Evolutionary conservation across 1,140 invertebrate species (phyloP).

Genomic region (Pentalonia nigronervosa): DNA sequence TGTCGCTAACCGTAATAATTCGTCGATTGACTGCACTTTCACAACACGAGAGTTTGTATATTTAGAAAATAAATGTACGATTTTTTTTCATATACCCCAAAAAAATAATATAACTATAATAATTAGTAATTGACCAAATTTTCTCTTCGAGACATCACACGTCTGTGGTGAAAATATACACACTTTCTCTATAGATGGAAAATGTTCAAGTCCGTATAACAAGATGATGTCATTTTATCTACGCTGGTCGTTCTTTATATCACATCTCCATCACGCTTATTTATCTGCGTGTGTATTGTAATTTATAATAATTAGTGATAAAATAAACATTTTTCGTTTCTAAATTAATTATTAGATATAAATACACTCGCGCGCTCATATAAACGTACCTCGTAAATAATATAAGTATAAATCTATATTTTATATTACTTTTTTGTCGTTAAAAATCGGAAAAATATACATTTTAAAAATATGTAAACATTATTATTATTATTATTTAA

Average conservation of each 20-base stretch:
- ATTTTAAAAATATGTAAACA: not conserved
- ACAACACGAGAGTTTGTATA: not conserved
- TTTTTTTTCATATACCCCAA: not conserved
- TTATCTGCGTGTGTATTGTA: not conserved
- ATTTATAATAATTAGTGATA: not conserved
- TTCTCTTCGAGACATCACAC: conserved; percentile 19
- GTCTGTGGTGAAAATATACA: not conserved
- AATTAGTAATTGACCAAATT: not conserved
- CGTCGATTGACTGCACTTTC: not conserved
- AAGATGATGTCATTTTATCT: too few species aligned
- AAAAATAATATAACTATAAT: not conserved
- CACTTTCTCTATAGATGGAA: conserved; percentile 34
- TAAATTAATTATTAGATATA: not conserved
- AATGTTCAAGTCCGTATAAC: conserved; percentile 17
- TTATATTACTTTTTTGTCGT: not conserved
- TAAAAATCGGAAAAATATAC: not conserved
- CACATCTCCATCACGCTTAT: not conserved
- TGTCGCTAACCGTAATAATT: not conserved
- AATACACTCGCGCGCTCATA: not conserved
- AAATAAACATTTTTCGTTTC: not conserved
- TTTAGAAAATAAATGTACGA: not conserved
- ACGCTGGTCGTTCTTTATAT: not conserved
- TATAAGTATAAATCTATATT: not conserved
- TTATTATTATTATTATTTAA: not conserved
- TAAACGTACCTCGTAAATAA: not conserved